A percentile compares a stretch with the other conserved stretches of the same genome.
These are phyloP conservation scores for Sinelater perroti DNA, from an alignment of 2,888 invertebrate species.

Conservation along the genomic window DNA sequence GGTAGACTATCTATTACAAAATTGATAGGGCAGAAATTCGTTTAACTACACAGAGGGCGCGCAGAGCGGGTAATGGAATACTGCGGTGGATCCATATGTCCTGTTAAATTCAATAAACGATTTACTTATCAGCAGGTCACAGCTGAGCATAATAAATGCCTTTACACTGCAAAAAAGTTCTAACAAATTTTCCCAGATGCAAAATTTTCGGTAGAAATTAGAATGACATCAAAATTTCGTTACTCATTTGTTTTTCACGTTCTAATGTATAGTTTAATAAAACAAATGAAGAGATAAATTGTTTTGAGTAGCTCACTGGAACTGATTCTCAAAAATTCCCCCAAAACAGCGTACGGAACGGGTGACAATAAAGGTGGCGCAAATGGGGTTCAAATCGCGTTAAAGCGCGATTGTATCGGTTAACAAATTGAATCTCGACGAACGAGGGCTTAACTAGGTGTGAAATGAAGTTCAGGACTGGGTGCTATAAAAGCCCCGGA, in stretches of 20 bases:
- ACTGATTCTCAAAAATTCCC: no score
- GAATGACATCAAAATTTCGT: not conserved
- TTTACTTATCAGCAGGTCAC: constrained; percentile 23
- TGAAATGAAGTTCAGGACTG: constrained; percentile 44
- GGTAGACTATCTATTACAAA: no score
- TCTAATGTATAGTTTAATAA: not conserved
- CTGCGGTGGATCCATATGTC: constrained; percentile 21
- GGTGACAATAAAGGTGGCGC: constrained; percentile 21
- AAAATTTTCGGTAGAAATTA: not conserved
- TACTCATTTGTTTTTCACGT: not conserved
- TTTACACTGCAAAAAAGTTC: constrained; percentile 10
- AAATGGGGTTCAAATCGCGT: constrained; percentile 40
- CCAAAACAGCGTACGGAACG: constrained; percentile 26
- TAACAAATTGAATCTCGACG: constrained; percentile 44
- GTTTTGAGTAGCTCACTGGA: no score
- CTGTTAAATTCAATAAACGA: constrained; percentile 25
- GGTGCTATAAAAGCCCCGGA: constrained; percentile 33
- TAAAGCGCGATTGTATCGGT: constrained; percentile 39
- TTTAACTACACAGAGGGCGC: not conserved
- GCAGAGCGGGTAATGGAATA: not conserved
- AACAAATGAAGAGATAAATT: no score
- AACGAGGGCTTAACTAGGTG: constrained; percentile 41
- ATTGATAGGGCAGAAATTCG: not conserved
- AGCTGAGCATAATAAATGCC: constrained; percentile 10
- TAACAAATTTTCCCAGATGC: no score